phyloP scores from a whole-genome alignment of 2,888 invertebrate genomes.

The Pegoplata infirma region DNA sequence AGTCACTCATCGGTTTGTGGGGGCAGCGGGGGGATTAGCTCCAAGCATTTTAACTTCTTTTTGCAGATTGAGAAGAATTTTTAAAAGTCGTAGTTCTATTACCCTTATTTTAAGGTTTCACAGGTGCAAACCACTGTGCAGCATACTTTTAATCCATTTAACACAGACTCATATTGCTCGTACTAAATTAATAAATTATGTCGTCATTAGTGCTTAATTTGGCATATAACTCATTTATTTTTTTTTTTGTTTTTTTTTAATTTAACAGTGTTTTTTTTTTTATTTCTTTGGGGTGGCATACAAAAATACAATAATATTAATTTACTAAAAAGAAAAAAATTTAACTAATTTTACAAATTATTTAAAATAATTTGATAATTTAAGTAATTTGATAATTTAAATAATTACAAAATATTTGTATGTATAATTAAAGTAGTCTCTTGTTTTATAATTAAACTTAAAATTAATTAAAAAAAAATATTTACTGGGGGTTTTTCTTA shows the following conservation, averaged over 20 bases:
- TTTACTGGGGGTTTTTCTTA: constrained; percentile 2
- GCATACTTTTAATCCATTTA: not conserved
- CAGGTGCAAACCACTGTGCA: constrained; percentile 35
- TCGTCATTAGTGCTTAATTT: constrained; percentile 64
- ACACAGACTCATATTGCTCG: not conserved
- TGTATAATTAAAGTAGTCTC: constrained; percentile 25
- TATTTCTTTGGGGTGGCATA: constrained; percentile 43
- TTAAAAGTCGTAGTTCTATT: too few relatives aligned
- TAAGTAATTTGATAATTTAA: too few relatives aligned
- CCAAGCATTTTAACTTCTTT: too few relatives aligned
- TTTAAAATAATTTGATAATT: constrained; percentile 57
- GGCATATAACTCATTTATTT: constrained; percentile 65
- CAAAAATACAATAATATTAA: constrained; percentile 30
- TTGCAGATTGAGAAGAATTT: too few relatives aligned
- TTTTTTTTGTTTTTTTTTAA: constrained; percentile 14
- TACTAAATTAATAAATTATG: constrained; percentile 64
- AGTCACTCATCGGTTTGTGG: too few relatives aligned
- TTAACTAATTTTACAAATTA: constrained; percentile 47
- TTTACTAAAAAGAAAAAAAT: constrained; percentile 34
- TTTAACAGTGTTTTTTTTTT: constrained; percentile 14
- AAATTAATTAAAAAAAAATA: constrained; percentile 9
- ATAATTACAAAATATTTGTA: constrained; percentile 14
- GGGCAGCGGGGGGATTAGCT: too few relatives aligned
- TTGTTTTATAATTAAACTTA: constrained; percentile 30
- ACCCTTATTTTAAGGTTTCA: too few relatives aligned